These are phyloP conservation scores for Macropus fuliginosus DNA, from an alignment of 2,797 vertebrate genomes.

Conservation along the genomic window DNA sequence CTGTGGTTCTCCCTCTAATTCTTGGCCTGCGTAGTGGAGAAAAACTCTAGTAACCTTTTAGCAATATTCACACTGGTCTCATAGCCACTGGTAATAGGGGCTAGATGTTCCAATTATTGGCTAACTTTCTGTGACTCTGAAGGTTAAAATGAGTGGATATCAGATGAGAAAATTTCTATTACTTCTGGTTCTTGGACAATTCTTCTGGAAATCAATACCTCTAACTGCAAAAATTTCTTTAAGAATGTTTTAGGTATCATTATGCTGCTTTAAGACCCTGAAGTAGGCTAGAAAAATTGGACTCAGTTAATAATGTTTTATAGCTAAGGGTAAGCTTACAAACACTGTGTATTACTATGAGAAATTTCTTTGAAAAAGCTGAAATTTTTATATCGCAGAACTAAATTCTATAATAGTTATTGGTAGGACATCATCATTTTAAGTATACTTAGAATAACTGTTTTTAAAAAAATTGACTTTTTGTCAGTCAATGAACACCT, in stretches of 20 bases:
- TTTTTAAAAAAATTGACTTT: constrained; percentile 4
- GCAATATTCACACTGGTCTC: constrained; percentile 54
- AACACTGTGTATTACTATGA: neutral
- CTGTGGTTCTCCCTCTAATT: neutral
- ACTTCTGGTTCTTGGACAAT: neutral
- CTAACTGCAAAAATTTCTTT: no score
- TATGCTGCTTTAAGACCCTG: neutral
- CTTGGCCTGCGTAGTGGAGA: neutral
- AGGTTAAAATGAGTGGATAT: neutral
- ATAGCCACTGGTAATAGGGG: neutral
- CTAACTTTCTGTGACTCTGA: neutral
- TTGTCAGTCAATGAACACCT: no score
- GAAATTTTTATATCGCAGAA: neutral
- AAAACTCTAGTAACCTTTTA: constrained; percentile 33
- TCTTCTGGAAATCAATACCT: neutral
- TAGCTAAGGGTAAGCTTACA: neutral
- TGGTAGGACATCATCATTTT: constrained; percentile 4
- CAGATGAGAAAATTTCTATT: constrained; percentile 40
- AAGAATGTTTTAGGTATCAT: no score
- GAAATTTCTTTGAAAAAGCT: neutral
- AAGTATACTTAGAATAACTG: constrained; percentile 12
- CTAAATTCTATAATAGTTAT: neutral
- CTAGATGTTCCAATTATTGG: constrained; percentile 44
- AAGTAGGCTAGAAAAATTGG: neutral
- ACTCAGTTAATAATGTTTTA: neutral